Percentiles rank a stretch among this genome's conserved stretches.
phyloP scores from a whole-genome alignment of 2,888 invertebrate species.

The Acanthosepion lycidas region DNA sequence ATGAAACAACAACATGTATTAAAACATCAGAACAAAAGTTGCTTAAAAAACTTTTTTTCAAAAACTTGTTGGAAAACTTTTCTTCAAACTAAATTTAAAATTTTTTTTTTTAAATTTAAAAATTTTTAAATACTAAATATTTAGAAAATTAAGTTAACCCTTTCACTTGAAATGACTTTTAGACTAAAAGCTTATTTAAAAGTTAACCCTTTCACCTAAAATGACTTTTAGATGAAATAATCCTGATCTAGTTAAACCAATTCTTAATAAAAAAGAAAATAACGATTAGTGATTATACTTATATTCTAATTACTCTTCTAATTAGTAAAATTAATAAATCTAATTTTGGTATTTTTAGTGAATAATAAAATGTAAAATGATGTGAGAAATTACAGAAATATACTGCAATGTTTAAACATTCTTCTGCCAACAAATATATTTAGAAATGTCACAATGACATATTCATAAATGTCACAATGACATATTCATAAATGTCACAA shows the following conservation, averaged over 20 bases:
- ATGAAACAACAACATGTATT: not conserved
- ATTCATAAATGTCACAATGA: not conserved
- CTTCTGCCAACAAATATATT: not conserved
- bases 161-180: not conserved
- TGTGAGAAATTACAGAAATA: not conserved
- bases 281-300: not conserved
- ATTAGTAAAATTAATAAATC: not conserved
- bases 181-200: not conserved
- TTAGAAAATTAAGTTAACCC: not conserved
- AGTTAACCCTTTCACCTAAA: not conserved
- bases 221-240: not conserved
- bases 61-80: too few species aligned
- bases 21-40: slow-evolving; percentile 20
- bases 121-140: not conserved
- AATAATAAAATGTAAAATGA: not conserved
- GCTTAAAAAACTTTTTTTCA: not conserved
- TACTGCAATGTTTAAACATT: not conserved
- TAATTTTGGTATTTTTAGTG: not conserved
- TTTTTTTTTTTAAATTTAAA: not conserved
- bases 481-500: not conserved
- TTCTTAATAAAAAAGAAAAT: not conserved
- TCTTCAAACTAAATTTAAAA: too few species aligned
- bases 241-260: not conserved
- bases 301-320: not conserved
- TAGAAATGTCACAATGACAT: not conserved